Base-by-base conservation (phyloP, 2,797 vertebrate species). In the Pogonophryne albipinna region DNA sequence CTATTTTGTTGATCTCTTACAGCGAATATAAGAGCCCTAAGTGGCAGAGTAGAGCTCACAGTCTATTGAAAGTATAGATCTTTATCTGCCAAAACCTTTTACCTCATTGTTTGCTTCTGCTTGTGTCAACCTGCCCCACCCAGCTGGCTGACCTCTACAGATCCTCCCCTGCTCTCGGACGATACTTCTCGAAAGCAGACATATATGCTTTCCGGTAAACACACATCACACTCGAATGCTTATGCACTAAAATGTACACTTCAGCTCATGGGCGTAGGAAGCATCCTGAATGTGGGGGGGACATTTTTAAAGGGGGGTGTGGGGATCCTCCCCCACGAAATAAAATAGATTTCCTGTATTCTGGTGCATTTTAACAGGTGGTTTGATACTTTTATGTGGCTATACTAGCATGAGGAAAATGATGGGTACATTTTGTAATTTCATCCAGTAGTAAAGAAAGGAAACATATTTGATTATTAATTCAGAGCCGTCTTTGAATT, bases 111-210 rank as follows among this genome's bases (percentile, higher is more conserved):
- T 79, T 88, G 20, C 42, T 11, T 74, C 1, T 87, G 64, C 85
- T 45, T 89, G 82, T 59, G 55, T 71, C 4, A 27, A 60, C 73
- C 63, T 74, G 76, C 75, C 52, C 47, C 76, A 55, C 79, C 74
- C 82, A 94, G 94, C 61, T 95, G 20, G 7, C 38, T 10, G 76
- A 60, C 6, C 45, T 93, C 46, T 95, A 90, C 87, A 63, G 4
- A 19, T 52, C 81, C 60, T 95, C 94, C 4, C 84, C 85, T 4
- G 92, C 93, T 47, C 86, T 95, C 72, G 91, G 89, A 7, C 83
- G 93, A 14, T 95, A 93, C 82, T 93, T 94, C 82, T 70, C 62
- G 12, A 8, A 42, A 0, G 88, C 79, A 1, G 66, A 81, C 16
- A 79, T 92, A 10, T 1, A 9, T 0, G 14, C 52, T 66, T 86